phyloP scores from a whole-genome alignment of 2,113 vertebrate species.

The Nesospiza acunhae region DNA sequence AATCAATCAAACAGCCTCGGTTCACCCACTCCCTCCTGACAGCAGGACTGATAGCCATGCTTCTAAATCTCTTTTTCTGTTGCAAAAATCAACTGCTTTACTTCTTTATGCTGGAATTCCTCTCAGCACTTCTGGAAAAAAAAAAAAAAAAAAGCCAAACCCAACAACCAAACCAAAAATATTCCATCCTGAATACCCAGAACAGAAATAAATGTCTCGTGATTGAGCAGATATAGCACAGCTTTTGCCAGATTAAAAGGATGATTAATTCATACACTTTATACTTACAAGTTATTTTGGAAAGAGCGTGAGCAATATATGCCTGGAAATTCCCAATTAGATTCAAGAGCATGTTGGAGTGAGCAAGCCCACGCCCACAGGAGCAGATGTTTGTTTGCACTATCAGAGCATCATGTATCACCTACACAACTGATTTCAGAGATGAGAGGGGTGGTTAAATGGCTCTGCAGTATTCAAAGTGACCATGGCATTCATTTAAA shows the following conservation, averaged over 20 bases:
- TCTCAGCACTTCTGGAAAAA: background rate
- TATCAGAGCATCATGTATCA: background rate
- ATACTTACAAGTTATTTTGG: conserved; percentile 69
- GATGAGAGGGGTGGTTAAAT: background rate
- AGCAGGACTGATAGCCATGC: too few species aligned
- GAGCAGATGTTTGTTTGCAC: conserved; percentile 70
- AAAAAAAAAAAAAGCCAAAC: background rate
- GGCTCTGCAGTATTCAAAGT: background rate
- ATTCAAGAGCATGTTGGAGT: conserved; percentile 39
- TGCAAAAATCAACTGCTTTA: background rate
- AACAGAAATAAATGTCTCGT: conserved; percentile 43
- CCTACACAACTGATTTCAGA: background rate
- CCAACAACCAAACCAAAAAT: background rate
- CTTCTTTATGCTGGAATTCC: conserved; percentile 17
- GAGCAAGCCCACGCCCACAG: conserved; percentile 60
- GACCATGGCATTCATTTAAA: background rate
- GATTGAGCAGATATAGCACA: conserved; percentile 44
- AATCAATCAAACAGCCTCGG: fast-evolving
- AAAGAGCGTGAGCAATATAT: conserved; percentile 48
- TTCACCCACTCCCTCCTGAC: background rate
- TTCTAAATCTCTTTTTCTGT: background rate
- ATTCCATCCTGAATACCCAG: background rate
- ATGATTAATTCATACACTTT: conserved; percentile 69
- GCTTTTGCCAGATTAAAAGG: conserved; percentile 26
- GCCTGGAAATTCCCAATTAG: conserved; percentile 73